These are phyloP conservation scores for Tyria jacobaeae DNA, from an alignment of 2,888 invertebrate genomes.

Conservation along the genomic window DNA sequence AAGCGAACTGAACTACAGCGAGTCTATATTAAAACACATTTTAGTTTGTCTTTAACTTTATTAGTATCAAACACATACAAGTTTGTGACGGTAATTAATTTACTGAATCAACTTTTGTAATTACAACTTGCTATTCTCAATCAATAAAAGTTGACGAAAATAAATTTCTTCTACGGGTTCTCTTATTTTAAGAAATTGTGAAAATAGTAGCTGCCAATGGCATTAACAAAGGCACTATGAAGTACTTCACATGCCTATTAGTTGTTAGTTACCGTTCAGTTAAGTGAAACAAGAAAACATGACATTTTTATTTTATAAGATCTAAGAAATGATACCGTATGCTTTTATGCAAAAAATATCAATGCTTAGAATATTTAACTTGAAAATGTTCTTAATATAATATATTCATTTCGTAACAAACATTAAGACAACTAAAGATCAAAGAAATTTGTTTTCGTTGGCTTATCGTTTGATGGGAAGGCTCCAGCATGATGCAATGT, in stretches of 20 bases:
- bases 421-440: slow-evolving; percentile 17
- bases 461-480: slow-evolving; percentile 37
- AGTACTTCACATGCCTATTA: no score
- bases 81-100: not conserved
- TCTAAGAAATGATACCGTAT: not conserved
- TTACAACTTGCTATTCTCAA: slow-evolving; percentile 35
- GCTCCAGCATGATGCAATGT: slow-evolving; percentile 65
- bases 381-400: not conserved
- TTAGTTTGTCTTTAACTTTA: not conserved
- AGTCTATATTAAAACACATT: not conserved
- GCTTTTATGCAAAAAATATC: not conserved
- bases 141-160: slow-evolving; percentile 44
- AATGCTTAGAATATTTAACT: not conserved
- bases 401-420: no score
- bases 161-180: slow-evolving; percentile 43
- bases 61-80: not conserved
- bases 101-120: not conserved
- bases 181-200: not conserved
- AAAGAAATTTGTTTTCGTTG: slow-evolving; percentile 48
- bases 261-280: no score
- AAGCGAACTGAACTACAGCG: slow-evolving; percentile 28
- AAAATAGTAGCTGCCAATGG: not conserved
- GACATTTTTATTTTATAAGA: not conserved
- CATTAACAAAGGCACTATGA: no score
- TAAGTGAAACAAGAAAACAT: slow-evolving; percentile 4